Evolutionary conservation across 92 coral and sea anemone species (phyloP).

Genomic region (Bergia sp.): DNA sequence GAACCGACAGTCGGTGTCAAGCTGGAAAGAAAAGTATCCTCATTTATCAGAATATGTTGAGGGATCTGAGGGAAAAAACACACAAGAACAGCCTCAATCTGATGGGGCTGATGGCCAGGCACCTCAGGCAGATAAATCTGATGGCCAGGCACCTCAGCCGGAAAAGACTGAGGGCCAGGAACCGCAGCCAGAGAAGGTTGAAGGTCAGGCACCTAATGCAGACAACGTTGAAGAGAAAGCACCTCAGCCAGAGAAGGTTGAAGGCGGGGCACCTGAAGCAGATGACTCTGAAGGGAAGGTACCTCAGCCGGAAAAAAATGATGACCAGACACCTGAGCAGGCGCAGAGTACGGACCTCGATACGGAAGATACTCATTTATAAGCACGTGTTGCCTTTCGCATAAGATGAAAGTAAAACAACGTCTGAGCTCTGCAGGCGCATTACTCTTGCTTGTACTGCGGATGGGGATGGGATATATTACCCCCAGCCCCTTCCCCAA

Average conservation of each 20-base stretch:
- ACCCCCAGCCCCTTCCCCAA: no score
- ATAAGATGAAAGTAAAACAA: not conserved
- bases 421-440: not conserved
- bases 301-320: not conserved
- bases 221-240: not conserved
- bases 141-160: not conserved
- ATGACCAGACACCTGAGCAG: conserved; percentile 17
- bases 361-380: conserved; percentile 6
- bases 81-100: not conserved
- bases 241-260: not conserved
- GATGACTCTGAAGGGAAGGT: not conserved
- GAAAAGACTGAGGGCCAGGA: not conserved
- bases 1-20: conserved; percentile 68
- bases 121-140: not conserved
- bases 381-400: not conserved
- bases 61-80: not conserved
- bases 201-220: conserved; percentile 3
- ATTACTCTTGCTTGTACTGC: not conserved
- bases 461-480: no score
- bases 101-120: conserved; percentile 3
- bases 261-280: not conserved
- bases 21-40: conserved; percentile 75
- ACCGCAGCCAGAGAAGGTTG: not conserved
- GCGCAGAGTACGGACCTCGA: not conserved
- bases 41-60: conserved; percentile 50